Percentiles rank a stretch among this genome's conserved stretches.
phyloP scores from a whole-genome alignment of 2,888 invertebrate genomes.

The Enoplolaimus lenunculus region DNA sequence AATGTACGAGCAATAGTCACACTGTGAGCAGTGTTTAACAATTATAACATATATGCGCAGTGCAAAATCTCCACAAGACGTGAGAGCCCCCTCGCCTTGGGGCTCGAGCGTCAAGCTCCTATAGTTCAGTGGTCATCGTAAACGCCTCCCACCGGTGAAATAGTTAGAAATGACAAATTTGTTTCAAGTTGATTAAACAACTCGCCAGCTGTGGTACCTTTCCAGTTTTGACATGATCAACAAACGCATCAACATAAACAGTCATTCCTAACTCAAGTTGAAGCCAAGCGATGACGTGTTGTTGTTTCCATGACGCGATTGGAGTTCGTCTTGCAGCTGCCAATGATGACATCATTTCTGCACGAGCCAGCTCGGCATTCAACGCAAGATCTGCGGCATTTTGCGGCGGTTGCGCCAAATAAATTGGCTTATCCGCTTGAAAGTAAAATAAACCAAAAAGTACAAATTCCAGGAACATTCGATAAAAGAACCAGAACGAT shows the following conservation, averaged over 20 bases:
- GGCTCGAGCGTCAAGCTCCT: no score
- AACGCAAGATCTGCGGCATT: conserved; percentile 46
- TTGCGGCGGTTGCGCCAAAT: conserved; percentile 22
- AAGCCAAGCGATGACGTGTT: conserved; percentile 81
- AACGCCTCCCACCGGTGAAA: no score
- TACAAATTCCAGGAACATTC: no score
- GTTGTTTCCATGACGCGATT: conserved; percentile 76
- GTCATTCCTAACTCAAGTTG: conserved; percentile 87
- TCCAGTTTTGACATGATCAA: conserved; percentile 85
- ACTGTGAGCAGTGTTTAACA: no score
- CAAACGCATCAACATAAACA: conserved; percentile 72
- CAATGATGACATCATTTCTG: conserved; percentile 59
- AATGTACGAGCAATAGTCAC: neutral
- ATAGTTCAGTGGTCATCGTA: no score
- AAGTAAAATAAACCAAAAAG: no score
- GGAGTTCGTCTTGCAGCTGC: conserved; percentile 63
- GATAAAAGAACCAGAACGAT: no score
- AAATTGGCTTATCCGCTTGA: neutral
- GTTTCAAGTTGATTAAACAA: neutral
- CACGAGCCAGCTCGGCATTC: conserved; percentile 55
- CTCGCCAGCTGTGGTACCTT: conserved; percentile 51
- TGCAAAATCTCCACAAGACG: no score
- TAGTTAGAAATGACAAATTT: no score
- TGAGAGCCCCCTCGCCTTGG: no score
- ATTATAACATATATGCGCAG: no score